phyloP scores from a whole-genome alignment of 2,888 invertebrate species.

The Teinopalpus imperialis region DNA sequence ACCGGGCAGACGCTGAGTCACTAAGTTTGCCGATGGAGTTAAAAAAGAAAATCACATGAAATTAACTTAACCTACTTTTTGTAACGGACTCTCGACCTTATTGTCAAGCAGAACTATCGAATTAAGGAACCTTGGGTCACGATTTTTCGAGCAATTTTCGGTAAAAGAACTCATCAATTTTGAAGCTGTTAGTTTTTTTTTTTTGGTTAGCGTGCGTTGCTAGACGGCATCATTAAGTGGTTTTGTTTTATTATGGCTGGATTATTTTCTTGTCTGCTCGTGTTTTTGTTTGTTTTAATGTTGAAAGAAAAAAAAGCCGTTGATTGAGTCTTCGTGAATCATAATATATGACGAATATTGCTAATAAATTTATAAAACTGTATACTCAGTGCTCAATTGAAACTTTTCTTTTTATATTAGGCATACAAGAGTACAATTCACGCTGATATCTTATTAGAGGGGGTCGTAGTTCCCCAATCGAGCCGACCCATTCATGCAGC shows the following conservation, averaged over 20 bases:
- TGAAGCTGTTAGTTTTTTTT: conserved; percentile 51
- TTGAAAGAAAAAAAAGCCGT: too few relatives aligned
- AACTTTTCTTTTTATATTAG: too few relatives aligned
- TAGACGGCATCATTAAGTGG: conserved; percentile 47
- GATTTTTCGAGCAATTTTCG: conserved; percentile 58
- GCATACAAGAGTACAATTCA: too few relatives aligned
- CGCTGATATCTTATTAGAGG: too few relatives aligned
- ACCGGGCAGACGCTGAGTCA: conserved; percentile 62
- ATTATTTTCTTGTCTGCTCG: conserved; percentile 16
- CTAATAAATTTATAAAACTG: too few relatives aligned
- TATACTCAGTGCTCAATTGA: too few relatives aligned
- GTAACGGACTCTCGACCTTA: conserved; percentile 8
- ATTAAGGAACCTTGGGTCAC: conserved; percentile 40
- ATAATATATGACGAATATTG: not conserved
- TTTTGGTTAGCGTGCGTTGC: conserved; percentile 42
- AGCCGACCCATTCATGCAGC: too few relatives aligned
- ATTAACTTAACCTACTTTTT: conserved; percentile 15
- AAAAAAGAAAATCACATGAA: conserved; percentile 18
- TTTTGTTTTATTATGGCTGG: conserved; percentile 26
- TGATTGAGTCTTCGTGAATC: not conserved
- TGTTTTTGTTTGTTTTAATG: conserved; percentile 18
- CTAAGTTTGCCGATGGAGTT: conserved; percentile 26
- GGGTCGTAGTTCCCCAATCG: too few relatives aligned
- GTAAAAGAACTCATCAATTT: conserved; percentile 61
- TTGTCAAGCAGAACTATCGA: conserved; percentile 19